A percentile compares a stretch with the other conserved stretches of the same genome.
Evolutionary conservation across 2,113 vertebrate genomes (phyloP).

Genomic region (Paradisaea rubra): DNA sequence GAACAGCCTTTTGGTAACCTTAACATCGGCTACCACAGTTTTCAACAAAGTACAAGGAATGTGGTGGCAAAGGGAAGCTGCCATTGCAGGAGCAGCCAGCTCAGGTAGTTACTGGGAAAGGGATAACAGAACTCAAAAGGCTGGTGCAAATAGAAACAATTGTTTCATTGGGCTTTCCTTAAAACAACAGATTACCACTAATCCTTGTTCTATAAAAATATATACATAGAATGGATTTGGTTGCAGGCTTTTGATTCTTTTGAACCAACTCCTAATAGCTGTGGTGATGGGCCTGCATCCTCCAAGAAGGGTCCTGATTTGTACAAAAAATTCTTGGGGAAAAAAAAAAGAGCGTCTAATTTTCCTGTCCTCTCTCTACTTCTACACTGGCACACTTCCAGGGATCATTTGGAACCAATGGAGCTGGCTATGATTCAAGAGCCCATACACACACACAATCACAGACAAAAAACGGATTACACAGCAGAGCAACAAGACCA

Average conservation of each 20-base stretch:
- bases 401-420: constrained; percentile 1
- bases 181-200: not conserved
- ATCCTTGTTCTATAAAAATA: not conserved
- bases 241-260: not conserved
- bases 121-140: not conserved
- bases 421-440: constrained; percentile 39
- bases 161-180: not conserved
- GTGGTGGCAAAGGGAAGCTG: not conserved
- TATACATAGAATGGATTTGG: not conserved
- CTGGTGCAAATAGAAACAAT: not conserved
- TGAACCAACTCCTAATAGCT: not conserved
- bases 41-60: not conserved
- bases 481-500: constrained; percentile 38
- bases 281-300: not conserved
- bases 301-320: not conserved
- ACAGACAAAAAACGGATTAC: constrained; percentile 47
- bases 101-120: not conserved
- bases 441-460: not conserved
- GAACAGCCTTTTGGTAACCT: too few relatives aligned
- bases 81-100: accelerated
- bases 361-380: not conserved
- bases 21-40: too few relatives aligned
- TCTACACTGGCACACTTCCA: constrained; percentile 8
- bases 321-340: not conserved
- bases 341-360: not conserved